Evolutionary conservation across 1,140 invertebrate genomes (phyloP).

Genomic region (Leptoteleia sp.): DNA sequence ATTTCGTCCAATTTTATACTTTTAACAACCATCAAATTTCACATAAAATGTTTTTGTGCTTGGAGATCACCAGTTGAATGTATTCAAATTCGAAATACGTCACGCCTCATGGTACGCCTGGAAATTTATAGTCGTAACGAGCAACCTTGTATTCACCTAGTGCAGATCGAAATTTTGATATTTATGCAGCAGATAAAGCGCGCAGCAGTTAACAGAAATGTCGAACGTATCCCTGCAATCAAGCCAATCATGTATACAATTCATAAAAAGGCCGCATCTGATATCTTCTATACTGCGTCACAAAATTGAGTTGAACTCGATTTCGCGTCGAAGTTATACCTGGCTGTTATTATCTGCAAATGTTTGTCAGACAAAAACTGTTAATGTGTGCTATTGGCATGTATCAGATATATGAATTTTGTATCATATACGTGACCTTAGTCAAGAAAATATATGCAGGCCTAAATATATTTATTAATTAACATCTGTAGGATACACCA

Average conservation of each 20-base stretch:
- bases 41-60: too few species aligned
- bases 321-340: conserved; percentile 29
- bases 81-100: conserved; percentile 33
- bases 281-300: conserved; percentile 4
- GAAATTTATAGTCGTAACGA: conserved; percentile 31
- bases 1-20: too few species aligned
- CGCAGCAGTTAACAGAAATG: conserved; percentile 37
- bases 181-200: conserved; percentile 14
- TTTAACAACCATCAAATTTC: background rate
- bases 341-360: conserved; percentile 36
- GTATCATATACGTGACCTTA: background rate
- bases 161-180: conserved; percentile 7
- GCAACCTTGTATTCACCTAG: conserved; percentile 17
- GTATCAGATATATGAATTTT: conserved; percentile 13
- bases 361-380: conserved; percentile 31
- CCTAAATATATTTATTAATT: conserved; percentile 6
- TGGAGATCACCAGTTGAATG: conserved; percentile 15
- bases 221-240: conserved; percentile 18
- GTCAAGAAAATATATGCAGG: background rate
- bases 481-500: too few species aligned
- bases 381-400: conserved; percentile 39
- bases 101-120: conserved; percentile 5
- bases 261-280: conserved; percentile 30
- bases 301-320: conserved; percentile 16
- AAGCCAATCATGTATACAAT: conserved; percentile 35